Evolutionary conservation across 2,797 vertebrate species (phyloP), one percentile per base, ranked within the genome.

Genomic region (Coracias cyanogaster): DNA sequence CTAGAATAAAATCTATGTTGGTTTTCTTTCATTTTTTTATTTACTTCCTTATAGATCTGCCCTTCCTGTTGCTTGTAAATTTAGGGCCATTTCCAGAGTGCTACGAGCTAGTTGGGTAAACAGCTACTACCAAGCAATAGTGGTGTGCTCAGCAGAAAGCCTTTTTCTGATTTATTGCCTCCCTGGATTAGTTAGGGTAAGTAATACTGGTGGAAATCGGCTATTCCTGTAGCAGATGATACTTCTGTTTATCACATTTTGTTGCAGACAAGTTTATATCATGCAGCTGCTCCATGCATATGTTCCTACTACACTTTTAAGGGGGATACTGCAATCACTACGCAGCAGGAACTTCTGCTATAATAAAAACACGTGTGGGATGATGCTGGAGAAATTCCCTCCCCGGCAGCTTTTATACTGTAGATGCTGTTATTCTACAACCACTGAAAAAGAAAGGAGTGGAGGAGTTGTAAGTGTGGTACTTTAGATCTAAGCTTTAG

Each of bases 381-480:
- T 92, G 86, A 90, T 90, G 91, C 91, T 80, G 77, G 90, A 97
- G 96, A 96, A 96, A 96, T 93, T 96, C 96, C 94, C 90, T 93
- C 80, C 91, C 86, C 35, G 3, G 26, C 77, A 93, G 90, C 48
- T 92, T 92, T 96, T 93, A 90, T 60, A 95, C 64, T 77, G 81
- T 84, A 96, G 87, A 84, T 0, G 3, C 45, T 91, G 58, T 84
- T 96, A 82, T 82, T 89, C 88, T 94, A 77, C 17, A 87, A 29
- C 3, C 29, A 66, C 49, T 33, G 61, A 51, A 45, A 72, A 82
- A 82, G 52, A 82, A 15, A 78, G 72, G 55, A 89, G 9, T 48
- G 18, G 25, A n/a, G 16, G 52, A 74, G 8, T 84, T 89, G 77
- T 55, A 86, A 80, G 41, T 12, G 39, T 12, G 51, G 49, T 60